Base-by-base conservation (phyloP, 2,113 vertebrate species). In the Eublepharis macularius region DNA sequence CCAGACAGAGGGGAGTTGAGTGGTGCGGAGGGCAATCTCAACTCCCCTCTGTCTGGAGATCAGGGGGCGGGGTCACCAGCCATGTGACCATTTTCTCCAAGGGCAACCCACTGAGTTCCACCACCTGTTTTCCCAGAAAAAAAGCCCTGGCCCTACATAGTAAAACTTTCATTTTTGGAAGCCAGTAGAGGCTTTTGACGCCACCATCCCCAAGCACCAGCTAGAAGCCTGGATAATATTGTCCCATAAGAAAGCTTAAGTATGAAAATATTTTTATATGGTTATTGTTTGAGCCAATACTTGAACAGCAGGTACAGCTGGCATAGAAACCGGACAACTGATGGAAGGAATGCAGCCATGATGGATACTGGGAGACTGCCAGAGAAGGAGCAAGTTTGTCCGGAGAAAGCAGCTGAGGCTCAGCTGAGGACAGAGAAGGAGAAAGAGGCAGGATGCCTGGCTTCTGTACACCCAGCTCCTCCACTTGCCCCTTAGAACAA, bases 351-450 rank as follows among this genome's bases (percentile, higher is more conserved):
- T 26, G 29, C 6, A 72, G 8, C 39, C 45, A 49, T 12, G 41
- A 82, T 14, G 34, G 32, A 69, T 36, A 70, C 32, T 3, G 9
- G 39, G 19, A 49, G 3, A 2, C 4, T 49, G 3, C 54, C 75
- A 10, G 0, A 43, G 87, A 81, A 84, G 77, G 47, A 43, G 17
- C 16, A 85, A 88, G 54, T 36, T 17, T 73, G 83, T 70, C 80
- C 36, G 3, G 0, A 65, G 21, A 39, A 51, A 54, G 9, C 68
- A 36, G n/a, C n/a, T n/a, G n/a, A 17, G 66, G 14, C 68, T 36
- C 39, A 24, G 13, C 47, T 43, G 34, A 36, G 11, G 13, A 36
- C 4, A 12, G 68, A 60, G 29, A 6, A 47, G 14, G 29, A 47
- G 57, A 80, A 47, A 47, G 17, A 11, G 11, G 4, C 32, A 43